Evolutionary conservation across 2,888 invertebrate genomes (phyloP).

Genomic region (Agonopterix subpropinquella): DNA sequence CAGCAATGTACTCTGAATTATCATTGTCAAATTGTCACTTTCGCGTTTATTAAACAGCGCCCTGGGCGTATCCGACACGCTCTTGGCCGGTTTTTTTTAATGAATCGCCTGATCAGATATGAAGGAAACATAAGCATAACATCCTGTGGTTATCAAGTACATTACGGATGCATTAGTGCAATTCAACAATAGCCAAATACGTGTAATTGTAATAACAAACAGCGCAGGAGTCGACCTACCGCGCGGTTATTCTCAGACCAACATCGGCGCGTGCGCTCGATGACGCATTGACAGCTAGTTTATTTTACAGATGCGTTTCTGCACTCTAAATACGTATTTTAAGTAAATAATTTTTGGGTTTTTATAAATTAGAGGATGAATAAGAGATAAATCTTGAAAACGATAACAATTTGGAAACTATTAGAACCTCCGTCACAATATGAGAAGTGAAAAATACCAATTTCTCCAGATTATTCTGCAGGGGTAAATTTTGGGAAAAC

Average conservation of each 20-base stretch:
- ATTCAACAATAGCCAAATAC: conserved; percentile 29
- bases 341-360: too few species aligned
- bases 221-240: conserved; percentile 17
- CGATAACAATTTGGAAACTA: too few species aligned
- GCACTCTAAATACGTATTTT: too few species aligned
- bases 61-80: background rate
- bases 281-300: conserved; percentile 7
- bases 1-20: too few species aligned
- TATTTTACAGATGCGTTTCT: conserved; percentile 1
- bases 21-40: too few species aligned
- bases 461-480: too few species aligned
- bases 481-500: too few species aligned
- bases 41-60: too few species aligned
- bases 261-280: conserved; percentile 2
- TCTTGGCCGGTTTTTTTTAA: background rate
- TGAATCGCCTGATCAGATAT: background rate
- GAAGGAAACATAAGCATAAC: conserved; percentile 14
- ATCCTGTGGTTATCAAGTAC: conserved; percentile 27
- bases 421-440: too few species aligned
- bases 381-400: too few species aligned
- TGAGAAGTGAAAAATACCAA: too few species aligned
- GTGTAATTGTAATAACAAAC: conserved; percentile 36
- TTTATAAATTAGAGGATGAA: too few species aligned
- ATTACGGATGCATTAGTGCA: conserved; percentile 40
- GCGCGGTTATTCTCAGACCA: conserved; percentile 4